phyloP scores from a whole-genome alignment of 2,797 vertebrate genomes.

The Poeciliopsis turneri region DNA sequence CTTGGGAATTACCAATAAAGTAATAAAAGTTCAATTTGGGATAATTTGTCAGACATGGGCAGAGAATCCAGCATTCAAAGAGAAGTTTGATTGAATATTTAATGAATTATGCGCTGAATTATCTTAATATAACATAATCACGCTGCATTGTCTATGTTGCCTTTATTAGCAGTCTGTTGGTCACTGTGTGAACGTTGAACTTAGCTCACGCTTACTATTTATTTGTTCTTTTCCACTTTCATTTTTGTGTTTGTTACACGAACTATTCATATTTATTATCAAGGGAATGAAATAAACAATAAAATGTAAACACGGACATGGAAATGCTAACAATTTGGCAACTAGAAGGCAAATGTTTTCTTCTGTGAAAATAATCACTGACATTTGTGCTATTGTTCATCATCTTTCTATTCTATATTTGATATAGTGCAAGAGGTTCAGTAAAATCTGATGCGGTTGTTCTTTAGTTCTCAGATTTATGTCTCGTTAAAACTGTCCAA shows the following conservation, averaged over 20 bases:
- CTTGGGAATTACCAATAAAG: background rate
- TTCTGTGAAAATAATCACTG: background rate
- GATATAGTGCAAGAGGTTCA: background rate
- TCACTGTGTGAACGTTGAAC: background rate
- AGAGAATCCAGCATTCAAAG: background rate
- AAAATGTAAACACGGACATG: too few relatives aligned
- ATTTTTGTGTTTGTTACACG: too few relatives aligned
- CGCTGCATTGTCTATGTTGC: background rate
- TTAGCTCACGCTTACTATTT: too few relatives aligned
- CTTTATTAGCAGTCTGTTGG: background rate
- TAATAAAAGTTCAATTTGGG: background rate
- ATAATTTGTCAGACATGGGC: background rate
- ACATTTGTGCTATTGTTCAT: background rate
- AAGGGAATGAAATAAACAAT: too few relatives aligned
- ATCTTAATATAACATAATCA: background rate
- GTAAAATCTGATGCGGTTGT: background rate
- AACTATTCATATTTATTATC: too few relatives aligned
- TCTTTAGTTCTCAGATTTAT: background rate
- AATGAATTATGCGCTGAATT: background rate
- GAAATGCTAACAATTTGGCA: background rate
- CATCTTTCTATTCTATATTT: background rate
- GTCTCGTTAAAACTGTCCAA: background rate
- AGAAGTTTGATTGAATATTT: background rate
- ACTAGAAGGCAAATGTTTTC: background rate
- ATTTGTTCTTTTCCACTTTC: too few relatives aligned